A percentile compares a stretch with the other conserved stretches of the same genome.
Evolutionary conservation across 1,140 invertebrate species (phyloP).

Genomic region (Drosophila orosa): DNA sequence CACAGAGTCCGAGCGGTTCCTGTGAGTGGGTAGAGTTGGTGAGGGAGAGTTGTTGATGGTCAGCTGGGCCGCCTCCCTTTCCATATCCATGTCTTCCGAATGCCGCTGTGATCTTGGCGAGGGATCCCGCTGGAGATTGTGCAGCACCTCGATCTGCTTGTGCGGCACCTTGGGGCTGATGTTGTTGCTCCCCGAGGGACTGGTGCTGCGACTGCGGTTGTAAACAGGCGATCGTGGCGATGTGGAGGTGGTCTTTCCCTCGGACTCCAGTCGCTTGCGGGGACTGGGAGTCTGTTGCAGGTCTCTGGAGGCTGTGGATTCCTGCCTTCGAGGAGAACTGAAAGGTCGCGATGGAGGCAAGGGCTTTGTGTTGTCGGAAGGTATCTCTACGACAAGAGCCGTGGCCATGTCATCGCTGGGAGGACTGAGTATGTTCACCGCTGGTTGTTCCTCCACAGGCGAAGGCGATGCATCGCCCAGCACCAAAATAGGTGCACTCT

Average conservation of each 20-base stretch:
- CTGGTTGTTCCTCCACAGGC: neutral
- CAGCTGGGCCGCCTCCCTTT: neutral
- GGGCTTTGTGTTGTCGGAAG: constrained; percentile 78
- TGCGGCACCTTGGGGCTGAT: constrained; percentile 85
- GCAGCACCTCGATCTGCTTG: constrained; percentile 87
- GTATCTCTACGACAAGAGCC: constrained; percentile 69
- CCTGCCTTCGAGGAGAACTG: constrained; percentile 23
- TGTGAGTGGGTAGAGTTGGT: constrained; percentile 7
- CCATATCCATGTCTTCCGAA: constrained; percentile 16
- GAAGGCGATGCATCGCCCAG: neutral
- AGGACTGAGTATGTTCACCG: neutral
- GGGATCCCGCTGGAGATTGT: constrained; percentile 86
- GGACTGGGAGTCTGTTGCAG: neutral
- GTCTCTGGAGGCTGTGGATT: neutral
- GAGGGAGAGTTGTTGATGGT: constrained; percentile 1
- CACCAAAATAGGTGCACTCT: neutral
- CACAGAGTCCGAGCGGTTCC: neutral
- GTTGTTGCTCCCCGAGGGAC: constrained; percentile 84
- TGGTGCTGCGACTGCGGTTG: constrained; percentile 59
- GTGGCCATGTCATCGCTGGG: constrained; percentile 33
- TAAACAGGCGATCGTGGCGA: constrained; percentile 78
- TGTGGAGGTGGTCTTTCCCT: constrained; percentile 11
- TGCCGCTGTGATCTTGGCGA: constrained; percentile 82
- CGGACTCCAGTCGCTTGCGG: constrained; percentile 15
- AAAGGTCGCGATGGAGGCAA: constrained; percentile 23